Percentiles rank a stretch among this genome's conserved stretches.
These are phyloP conservation scores for Phrynocephalus vlangalii DNA, from an alignment of 2,797 vertebrate species.

Conservation along the genomic window DNA sequence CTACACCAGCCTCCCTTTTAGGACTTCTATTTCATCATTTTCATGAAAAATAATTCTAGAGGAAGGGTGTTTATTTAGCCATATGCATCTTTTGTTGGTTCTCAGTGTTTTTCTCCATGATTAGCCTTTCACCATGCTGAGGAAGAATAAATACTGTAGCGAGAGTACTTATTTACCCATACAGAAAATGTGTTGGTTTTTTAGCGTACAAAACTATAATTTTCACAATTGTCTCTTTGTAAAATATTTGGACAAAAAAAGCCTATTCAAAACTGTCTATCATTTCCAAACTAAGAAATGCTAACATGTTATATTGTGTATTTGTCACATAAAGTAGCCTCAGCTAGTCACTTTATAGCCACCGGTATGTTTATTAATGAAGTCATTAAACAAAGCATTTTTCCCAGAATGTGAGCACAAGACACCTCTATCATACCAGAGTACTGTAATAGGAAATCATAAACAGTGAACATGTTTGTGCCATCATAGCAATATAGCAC, in stretches of 20 bases:
- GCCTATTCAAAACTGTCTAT: background rate
- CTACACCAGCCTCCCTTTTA: background rate
- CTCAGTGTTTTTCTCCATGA: no score
- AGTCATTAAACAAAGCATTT: slow-evolving; percentile 36
- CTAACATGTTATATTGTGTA: slow-evolving; percentile 10
- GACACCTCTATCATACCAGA: background rate
- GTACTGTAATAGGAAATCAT: background rate
- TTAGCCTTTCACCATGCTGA: no score
- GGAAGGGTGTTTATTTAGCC: background rate
- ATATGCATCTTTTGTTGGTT: no score
- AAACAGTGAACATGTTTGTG: slow-evolving; percentile 39
- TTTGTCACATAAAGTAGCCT: slow-evolving; percentile 48
- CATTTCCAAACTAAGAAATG: slow-evolving; percentile 37
- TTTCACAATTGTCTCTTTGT: slow-evolving; percentile 12
- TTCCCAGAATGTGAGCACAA: background rate
- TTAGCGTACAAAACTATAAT: background rate
- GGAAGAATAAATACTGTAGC: no score
- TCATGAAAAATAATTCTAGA: background rate
- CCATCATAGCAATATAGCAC: no score
- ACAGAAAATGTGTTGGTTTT: slow-evolving; percentile 4
- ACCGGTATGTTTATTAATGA: slow-evolving; percentile 37
- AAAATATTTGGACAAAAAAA: slow-evolving; percentile 21
- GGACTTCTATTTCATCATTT: background rate
- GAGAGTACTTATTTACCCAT: slow-evolving; percentile 1
- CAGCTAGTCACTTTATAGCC: slow-evolving; percentile 46